Evolutionary conservation across 2,113 vertebrate genomes (phyloP).

Genomic region (Anarhynchus alexandrinus): DNA sequence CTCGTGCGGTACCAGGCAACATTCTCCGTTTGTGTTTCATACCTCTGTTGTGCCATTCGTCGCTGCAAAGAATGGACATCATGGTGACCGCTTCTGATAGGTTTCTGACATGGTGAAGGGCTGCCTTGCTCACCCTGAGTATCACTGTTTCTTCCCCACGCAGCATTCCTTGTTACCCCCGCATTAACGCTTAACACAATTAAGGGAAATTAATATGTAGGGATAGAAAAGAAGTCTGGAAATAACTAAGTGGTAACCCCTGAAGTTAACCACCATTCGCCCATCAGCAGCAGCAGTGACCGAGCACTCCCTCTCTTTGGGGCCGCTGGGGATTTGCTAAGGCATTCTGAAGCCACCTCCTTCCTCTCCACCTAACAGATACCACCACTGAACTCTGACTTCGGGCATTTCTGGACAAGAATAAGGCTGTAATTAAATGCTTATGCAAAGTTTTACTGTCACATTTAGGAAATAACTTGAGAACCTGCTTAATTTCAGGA

Average conservation of each 20-base stretch:
- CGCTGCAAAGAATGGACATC: too few species aligned
- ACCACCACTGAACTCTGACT: not conserved
- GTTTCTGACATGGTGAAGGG: not conserved
- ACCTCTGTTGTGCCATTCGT: too few species aligned
- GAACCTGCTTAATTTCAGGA: not conserved
- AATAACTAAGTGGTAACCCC: not conserved
- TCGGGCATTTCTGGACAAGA: not conserved
- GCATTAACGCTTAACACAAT: not conserved
- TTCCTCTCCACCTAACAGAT: not conserved
- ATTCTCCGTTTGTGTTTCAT: too few species aligned
- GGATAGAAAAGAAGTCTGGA: not conserved
- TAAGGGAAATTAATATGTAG: not conserved
- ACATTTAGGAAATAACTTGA: not conserved
- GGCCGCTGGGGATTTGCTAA: not conserved
- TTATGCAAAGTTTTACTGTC: not conserved
- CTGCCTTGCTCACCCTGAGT: not conserved
- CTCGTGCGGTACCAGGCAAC: not conserved
- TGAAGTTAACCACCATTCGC: not conserved
- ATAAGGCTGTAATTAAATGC: not conserved
- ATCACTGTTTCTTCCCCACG: not conserved
- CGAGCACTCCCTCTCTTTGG: too few species aligned
- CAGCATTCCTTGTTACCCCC: not conserved
- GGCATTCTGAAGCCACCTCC: not conserved
- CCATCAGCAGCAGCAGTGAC: not conserved
- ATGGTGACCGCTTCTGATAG: accelerated